These are phyloP conservation scores for Helicoverpa armigera DNA, from an alignment of 1,140 invertebrate genomes.

Conservation along the genomic window DNA sequence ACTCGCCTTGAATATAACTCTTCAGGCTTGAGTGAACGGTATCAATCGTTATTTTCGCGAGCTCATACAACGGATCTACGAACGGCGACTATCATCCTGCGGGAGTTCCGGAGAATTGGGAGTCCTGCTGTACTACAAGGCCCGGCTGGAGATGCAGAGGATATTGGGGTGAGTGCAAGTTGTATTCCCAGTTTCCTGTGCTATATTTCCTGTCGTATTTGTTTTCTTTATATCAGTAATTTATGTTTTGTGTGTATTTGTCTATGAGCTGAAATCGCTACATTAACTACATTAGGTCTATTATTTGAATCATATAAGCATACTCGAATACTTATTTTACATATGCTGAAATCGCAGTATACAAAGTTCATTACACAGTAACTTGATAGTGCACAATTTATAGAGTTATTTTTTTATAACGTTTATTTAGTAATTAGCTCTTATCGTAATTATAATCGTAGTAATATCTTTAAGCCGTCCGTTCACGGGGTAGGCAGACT, in stretches of 20 bases:
- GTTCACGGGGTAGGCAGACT: not conserved
- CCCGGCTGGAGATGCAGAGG: not conserved
- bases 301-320: not conserved
- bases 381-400: too few relatives aligned
- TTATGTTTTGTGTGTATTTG: conserved; percentile 29
- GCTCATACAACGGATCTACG: conserved; percentile 10
- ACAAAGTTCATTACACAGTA: conserved; percentile 1
- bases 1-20: conserved; percentile 12
- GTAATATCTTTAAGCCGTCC: conserved; percentile 1
- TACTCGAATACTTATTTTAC: not conserved
- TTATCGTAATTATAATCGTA: not conserved
- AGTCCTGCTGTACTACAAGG: conserved; percentile 47
- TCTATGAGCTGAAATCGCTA: conserved; percentile 36
- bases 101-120: conserved; percentile 49
- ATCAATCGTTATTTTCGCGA: conserved; percentile 29
- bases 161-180: too few relatives aligned
- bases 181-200: conserved; percentile 39
- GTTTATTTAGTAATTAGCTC: not conserved
- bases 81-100: conserved; percentile 2
- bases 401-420: too few relatives aligned
- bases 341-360: not conserved
- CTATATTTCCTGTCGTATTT: conserved; percentile 54
- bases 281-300: not conserved
- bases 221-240: not conserved
- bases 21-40: not conserved